Base-by-base conservation (phyloP, 2,888 invertebrate species). In the Caradrina clavipalpis region DNA sequence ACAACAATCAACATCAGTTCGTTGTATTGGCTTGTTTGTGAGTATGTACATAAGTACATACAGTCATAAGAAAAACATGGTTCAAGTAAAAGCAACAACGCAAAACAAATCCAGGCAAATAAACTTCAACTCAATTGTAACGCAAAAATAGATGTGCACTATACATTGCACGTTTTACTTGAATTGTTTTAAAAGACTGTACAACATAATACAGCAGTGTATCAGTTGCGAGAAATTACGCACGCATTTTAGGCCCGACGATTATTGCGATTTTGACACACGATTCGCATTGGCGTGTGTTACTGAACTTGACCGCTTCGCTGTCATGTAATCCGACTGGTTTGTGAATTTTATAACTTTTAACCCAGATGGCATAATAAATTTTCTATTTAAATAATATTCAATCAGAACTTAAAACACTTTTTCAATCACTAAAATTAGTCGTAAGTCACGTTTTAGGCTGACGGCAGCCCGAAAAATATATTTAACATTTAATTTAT, bases 241-340 rank as follows among this genome's bases (percentile, higher is more conserved):
- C 8, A 56, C 80, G 76, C 53, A 31, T 80, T 50, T 50, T 49
- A 47, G 55, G 58, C 39, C n/a, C 21, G 21, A 60, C 57, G 51
- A 67, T 47, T 17, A 15, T 61, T 59, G 55, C 51, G 39, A 78
- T 80, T 72, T 78, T 54, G 69, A 61, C n/a, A 72, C 55, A 72
- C 68, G 60, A 63, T 59, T 68, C 54, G 45, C 63, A 62, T 49
- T 55, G 26, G 22, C 58, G 63, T 67, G 70, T 72, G 78, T 69
- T 82, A 78, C 76, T 84, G 85, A 85, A 84, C 83, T 84, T 84
- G 85, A 81, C 85, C 85, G 68, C 49, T n/a, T 68, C 17, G 21
- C 17, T 56, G 55, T 84, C 82, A 78, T 63, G 72, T 79, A 73
- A 79, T 53, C 56, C 55, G n/a, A 75, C 85, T 77, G 73, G 81